phyloP scores from a whole-genome alignment of 2,797 vertebrate genomes.

The Trachurus trachurus region DNA sequence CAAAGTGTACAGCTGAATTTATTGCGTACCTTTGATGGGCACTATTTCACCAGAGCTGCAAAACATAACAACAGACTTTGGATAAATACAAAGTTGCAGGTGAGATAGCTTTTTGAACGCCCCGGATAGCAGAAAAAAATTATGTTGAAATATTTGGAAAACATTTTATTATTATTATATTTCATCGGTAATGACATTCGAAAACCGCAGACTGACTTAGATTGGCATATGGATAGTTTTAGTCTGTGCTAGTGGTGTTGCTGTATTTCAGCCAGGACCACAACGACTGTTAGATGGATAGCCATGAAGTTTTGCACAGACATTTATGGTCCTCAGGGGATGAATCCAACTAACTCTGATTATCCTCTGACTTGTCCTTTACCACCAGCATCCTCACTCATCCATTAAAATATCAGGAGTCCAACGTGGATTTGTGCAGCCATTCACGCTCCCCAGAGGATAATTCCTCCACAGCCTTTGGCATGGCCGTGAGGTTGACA shows the following conservation, averaged over 20 bases:
- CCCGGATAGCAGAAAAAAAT: not conserved
- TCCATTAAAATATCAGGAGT: not conserved
- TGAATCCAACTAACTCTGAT: not conserved
- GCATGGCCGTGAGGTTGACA: not conserved
- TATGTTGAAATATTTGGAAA: not conserved
- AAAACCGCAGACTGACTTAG: not conserved
- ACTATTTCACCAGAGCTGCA: not conserved
- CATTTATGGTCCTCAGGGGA: not conserved
- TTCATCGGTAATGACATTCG: not conserved
- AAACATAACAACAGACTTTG: no score
- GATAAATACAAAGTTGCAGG: not conserved
- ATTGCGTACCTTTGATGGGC: not conserved
- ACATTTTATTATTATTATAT: not conserved
- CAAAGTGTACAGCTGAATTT: not conserved
- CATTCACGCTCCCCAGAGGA: not conserved
- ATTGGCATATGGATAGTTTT: no score
- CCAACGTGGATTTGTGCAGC: not conserved
- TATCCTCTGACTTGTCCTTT: not conserved
- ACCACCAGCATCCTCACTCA: not conserved
- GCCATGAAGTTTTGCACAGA: not conserved
- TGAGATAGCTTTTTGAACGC: not conserved
- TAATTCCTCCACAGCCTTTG: not conserved
- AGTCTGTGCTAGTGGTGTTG: not conserved
- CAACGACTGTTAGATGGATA: not conserved
- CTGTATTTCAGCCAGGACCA: not conserved